Evolutionary conservation across 2,888 invertebrate species (phyloP), one percentile per base, ranked within the genome.

Genomic region (Pasiphila rectangulata): DNA sequence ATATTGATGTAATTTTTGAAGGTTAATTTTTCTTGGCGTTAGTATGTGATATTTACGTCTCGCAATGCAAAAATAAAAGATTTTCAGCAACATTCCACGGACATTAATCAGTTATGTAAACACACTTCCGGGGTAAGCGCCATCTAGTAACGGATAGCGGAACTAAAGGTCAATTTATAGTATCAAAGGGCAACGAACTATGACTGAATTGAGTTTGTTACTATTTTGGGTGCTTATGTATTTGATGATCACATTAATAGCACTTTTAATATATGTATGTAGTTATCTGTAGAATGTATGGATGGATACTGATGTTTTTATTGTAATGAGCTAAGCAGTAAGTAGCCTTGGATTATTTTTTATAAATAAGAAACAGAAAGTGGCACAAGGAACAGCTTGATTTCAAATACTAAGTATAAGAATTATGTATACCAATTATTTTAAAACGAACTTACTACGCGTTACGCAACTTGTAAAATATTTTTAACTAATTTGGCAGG

Each of bases 141-240:
- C 73, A 71, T 69, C 73, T 73, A 35, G 51, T 58, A 59, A 46
- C 56, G 44, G 58, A 41, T 66, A 66, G 73, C 40, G 32, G 50
- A 51, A 67, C 60, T 61, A 70, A 61, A 62, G 70, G 69, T 71
- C 70, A 71, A 59, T 57, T 57, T 38, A 24, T 27, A 43, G 50
- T 44, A 58, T 48, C 37, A 51, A 32, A 54, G 69, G 65, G 64
- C 64, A 61, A 63, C 48, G 69, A 69, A 64, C 71, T 41, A 36
- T 47, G 52, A 51, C 43, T 54, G 61, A 60, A 64, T 62, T 64
- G 54, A 60, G 56, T 49, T 56, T 57, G 58, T 40, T 46, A 59
- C 69, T 69, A 69, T 68, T 69, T 70, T 63, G 25, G 52, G 50
- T 61, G 59, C 58, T 64, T 65, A 63, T 57, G 58, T 56, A 54